Base-by-base conservation (phyloP, 2,888 invertebrate species). In the Acleris emargana region DNA sequence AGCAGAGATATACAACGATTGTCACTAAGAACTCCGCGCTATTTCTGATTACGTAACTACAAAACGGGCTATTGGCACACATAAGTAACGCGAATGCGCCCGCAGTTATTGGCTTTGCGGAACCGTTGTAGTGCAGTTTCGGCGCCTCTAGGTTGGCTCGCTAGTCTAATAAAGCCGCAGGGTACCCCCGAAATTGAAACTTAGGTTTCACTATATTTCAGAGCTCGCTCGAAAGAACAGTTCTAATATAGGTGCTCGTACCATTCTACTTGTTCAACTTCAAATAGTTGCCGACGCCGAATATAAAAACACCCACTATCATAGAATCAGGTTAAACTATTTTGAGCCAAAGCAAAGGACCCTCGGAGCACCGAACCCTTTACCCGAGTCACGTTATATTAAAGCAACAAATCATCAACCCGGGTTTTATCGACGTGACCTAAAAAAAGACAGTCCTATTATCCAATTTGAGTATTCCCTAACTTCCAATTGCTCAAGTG, bases 1-100 rank as follows among this genome's bases (percentile, higher is more conserved):
- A 61, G 59, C 59, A 45, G 54, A 69, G 68, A 64, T 68, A 64
- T 64, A 64, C 59, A 25, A 57, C 25, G 58, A 58, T 45, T 60
- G 66, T 64, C 52, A 50, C 58, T 61, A 54, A 49, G 50, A 49
- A 43, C 17, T 43, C 22, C n/a, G 25, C 11, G 17, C 54, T 51
- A 51, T 51, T 60, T 43, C 18, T 22, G 38, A 49, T 50, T 63
- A 53, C 47, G 20, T 54, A 55, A 45, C 7, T 54, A 17, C 42
- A 49, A 59, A 51, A 50, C 17, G 22, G 32, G 57, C 47, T 25
- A 52, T 60, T 51, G 28, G 16, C 22, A 25, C 51, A 38, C 17
- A 22, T 55, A 38, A 51, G 43, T 57, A 17, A 57, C 51, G 57
- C 51, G 45, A 51, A 51, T 55, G 60, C 60, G 51, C 32, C 51